Percentiles rank a stretch among this genome's conserved stretches.
These are phyloP conservation scores for Pollenia angustigena DNA, from an alignment of 2,888 invertebrate species.

Conservation along the genomic window DNA sequence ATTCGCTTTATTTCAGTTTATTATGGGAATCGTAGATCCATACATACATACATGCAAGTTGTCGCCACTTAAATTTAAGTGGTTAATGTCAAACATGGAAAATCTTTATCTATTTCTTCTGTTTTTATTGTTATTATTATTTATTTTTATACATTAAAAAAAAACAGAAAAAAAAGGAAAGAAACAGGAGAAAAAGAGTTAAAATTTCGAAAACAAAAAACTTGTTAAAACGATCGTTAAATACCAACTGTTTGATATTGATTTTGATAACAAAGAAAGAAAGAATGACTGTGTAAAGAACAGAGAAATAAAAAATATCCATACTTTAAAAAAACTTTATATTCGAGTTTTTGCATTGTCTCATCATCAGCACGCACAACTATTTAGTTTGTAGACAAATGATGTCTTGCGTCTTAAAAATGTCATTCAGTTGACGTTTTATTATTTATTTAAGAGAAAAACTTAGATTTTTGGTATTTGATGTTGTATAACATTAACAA, in stretches of 20 bases:
- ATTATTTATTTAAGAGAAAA: slow-evolving; percentile 37
- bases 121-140: slow-evolving; percentile 48
- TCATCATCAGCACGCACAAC: not conserved
- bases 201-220: slow-evolving; percentile 40
- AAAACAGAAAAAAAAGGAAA: slow-evolving; percentile 32
- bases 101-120: slow-evolving; percentile 55
- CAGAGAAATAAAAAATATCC: not conserved
- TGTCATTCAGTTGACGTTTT: slow-evolving; percentile 27
- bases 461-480: slow-evolving; percentile 16
- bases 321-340: slow-evolving; percentile 38
- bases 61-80: slow-evolving; percentile 66
- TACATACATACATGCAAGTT: slow-evolving; percentile 15
- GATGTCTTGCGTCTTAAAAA: slow-evolving; percentile 10
- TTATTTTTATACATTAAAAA: not conserved
- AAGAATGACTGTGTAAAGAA: not conserved
- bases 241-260: slow-evolving; percentile 63
- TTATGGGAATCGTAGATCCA: not conserved
- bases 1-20: slow-evolving; percentile 4
- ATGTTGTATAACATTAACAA: slow-evolving; percentile 13
- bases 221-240: slow-evolving; percentile 69
- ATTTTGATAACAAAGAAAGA: slow-evolving; percentile 45
- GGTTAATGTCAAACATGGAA: slow-evolving; percentile 57
- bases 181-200: slow-evolving; percentile 30
- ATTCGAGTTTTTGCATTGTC: slow-evolving; percentile 48
- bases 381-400: not conserved